A percentile compares a stretch with the other conserved stretches of the same genome.
Evolutionary conservation across 2,888 invertebrate genomes (phyloP).

Genomic region (Helicoverpa assulta): DNA sequence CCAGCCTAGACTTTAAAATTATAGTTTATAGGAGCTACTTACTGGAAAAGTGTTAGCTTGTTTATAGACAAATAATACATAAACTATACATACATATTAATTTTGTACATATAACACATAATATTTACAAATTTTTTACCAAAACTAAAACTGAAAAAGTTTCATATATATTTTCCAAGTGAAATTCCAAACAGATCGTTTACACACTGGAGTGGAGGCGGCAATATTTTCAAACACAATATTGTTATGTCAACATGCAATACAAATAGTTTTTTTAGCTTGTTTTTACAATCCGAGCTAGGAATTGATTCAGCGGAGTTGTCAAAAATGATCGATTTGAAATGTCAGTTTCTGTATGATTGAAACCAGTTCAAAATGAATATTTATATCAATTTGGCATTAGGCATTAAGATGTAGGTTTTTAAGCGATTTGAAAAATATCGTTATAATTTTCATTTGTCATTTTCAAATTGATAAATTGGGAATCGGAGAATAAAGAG

Average conservation of each 20-base stretch:
- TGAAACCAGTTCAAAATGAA: not conserved
- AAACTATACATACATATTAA: too few species aligned
- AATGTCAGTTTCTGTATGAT: not conserved
- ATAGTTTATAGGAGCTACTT: too few species aligned
- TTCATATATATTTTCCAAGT: not conserved
- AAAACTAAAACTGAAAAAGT: not conserved
- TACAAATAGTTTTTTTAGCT: not conserved
- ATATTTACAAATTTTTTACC: too few species aligned
- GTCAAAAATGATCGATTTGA: not conserved
- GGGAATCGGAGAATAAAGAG: too few species aligned
- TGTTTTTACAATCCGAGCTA: not conserved
- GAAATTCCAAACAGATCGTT: not conserved
- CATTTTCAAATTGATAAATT: too few species aligned
- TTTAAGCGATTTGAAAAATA: too few species aligned
- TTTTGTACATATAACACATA: too few species aligned
- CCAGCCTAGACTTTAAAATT: too few species aligned
- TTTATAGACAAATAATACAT: too few species aligned
- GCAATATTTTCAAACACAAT: slow-evolving; percentile 2
- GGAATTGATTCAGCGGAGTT: not conserved
- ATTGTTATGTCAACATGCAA: not conserved
- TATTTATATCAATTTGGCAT: not conserved
- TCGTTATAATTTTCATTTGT: too few species aligned
- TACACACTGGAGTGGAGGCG: not conserved
- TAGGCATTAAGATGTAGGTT: too few species aligned
- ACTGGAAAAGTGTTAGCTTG: too few species aligned